These are phyloP conservation scores for Temnothorax nylanderi DNA, from an alignment of 1,140 invertebrate genomes.

Conservation along the genomic window DNA sequence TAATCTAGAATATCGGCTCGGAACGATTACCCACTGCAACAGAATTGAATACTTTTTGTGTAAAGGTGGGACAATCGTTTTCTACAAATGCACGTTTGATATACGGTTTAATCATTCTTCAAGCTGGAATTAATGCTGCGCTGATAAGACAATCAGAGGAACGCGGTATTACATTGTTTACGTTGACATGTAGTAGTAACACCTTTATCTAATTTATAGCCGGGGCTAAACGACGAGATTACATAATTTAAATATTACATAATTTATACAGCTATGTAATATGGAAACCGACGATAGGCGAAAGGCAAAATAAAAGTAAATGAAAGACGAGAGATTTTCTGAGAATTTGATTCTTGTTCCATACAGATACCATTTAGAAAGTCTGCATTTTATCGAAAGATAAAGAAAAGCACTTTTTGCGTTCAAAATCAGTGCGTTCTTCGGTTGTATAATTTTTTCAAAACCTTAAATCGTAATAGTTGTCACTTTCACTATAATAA, in stretches of 20 bases:
- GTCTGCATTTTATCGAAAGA: not conserved
- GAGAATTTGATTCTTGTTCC: not conserved
- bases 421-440: not conserved
- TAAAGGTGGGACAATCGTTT: not conserved
- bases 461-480: not conserved
- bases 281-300: not conserved
- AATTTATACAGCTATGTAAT: not conserved
- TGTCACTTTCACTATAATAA: not conserved
- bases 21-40: too few relatives aligned
- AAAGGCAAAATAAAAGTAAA: not conserved
- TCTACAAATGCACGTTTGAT: not conserved
- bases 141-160: slow-evolving; percentile 39
- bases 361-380: not conserved
- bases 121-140: not conserved
- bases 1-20: not conserved
- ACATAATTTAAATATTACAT: slow-evolving; percentile 43
- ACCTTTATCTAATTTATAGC: slow-evolving; percentile 54
- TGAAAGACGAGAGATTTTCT: not conserved
- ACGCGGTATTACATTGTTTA: slow-evolving; percentile 36
- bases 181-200: slow-evolving; percentile 23
- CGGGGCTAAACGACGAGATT: slow-evolving; percentile 21
- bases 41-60: not conserved
- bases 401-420: not conserved
- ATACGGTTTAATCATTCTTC: slow-evolving; percentile 10
- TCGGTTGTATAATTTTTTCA: not conserved